A percentile compares a stretch with the other conserved stretches of the same genome.
These are phyloP conservation scores for Polypterus bichir DNA, from an alignment of 2,113 vertebrate genomes.

Conservation along the genomic window DNA sequence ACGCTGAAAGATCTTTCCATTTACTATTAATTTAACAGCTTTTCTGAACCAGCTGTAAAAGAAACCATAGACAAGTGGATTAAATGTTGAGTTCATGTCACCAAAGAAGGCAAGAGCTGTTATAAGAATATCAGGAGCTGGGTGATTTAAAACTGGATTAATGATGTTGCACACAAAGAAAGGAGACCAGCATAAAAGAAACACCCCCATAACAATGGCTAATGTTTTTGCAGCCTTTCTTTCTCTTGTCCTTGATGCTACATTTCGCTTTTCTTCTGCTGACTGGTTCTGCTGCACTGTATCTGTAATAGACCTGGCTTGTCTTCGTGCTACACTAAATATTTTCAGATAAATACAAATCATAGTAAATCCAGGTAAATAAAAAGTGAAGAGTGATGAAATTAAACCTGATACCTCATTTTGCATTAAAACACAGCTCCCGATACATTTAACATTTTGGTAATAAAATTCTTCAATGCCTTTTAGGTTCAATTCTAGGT, in stretches of 20 bases:
- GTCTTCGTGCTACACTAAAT: neutral
- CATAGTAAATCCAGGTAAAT: conserved; percentile 1
- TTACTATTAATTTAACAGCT: conserved; percentile 51
- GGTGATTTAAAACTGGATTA: conserved; percentile 45
- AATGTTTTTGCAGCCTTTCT: conserved; percentile 54
- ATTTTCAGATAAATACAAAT: conserved; percentile 3
- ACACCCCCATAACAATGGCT: conserved; percentile 49
- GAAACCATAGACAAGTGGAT: conserved; percentile 61
- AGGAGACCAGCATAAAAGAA: conserved; percentile 55
- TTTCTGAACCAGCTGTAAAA: conserved; percentile 61
- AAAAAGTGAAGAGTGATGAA: neutral
- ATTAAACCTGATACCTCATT: neutral
- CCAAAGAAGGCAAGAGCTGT: conserved; percentile 56
- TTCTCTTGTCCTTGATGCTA: conserved; percentile 35
- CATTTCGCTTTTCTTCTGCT: neutral
- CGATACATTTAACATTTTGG: neutral
- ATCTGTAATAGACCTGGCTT: conserved; percentile 41
- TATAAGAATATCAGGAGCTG: conserved; percentile 32
- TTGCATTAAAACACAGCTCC: conserved; percentile 3
- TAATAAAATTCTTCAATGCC: neutral
- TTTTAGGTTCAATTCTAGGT: conserved; percentile 1
- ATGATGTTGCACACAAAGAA: conserved; percentile 50
- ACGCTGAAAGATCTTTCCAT: conserved; percentile 48
- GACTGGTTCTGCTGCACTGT: conserved; percentile 24
- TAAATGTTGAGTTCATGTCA: conserved; percentile 61